These are phyloP conservation scores for Sebastes schlegelii DNA, from an alignment of 2,113 vertebrate species.

Conservation along the genomic window DNA sequence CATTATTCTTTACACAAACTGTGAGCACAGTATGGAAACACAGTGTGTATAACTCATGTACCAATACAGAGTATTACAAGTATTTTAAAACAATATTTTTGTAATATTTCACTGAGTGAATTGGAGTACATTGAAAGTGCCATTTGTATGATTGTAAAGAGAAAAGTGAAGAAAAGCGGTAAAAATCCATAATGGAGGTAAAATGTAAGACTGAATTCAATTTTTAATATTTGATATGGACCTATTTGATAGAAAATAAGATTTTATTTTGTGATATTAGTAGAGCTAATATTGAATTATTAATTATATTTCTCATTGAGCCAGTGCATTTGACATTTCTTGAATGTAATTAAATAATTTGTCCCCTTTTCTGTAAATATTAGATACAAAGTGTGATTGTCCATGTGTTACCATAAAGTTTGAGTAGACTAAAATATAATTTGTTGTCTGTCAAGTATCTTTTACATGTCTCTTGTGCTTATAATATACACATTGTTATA, in stretches of 20 bases:
- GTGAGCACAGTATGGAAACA: slow-evolving; percentile 9
- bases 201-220: slow-evolving; percentile 38
- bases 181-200: background rate
- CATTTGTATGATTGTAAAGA: slow-evolving; percentile 28
- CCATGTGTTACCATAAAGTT: slow-evolving; percentile 73
- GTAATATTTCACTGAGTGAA: slow-evolving; percentile 37
- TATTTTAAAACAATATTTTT: slow-evolving; percentile 34
- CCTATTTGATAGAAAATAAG: slow-evolving; percentile 38
- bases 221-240: slow-evolving; percentile 44
- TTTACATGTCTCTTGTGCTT: slow-evolving; percentile 73
- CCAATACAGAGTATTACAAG: background rate
- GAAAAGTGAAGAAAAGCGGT: slow-evolving; percentile 1
- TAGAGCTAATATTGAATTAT: slow-evolving; percentile 38
- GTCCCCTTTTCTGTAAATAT: slow-evolving; percentile 87
- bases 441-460: slow-evolving; percentile 85
- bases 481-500: slow-evolving; percentile 73
- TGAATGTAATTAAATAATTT: slow-evolving; percentile 86
- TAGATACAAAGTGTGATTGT: slow-evolving; percentile 75
- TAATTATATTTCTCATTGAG: slow-evolving; percentile 67
- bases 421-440: slow-evolving; percentile 59
- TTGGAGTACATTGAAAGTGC: slow-evolving; percentile 40
- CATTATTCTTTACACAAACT: slow-evolving; percentile 10
- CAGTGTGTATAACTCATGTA: slow-evolving; percentile 17
- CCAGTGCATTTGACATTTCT: slow-evolving; percentile 78
- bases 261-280: slow-evolving; percentile 58